Evolutionary conservation across 2,113 vertebrate genomes (phyloP).

Genomic region (Nipponia nippon): DNA sequence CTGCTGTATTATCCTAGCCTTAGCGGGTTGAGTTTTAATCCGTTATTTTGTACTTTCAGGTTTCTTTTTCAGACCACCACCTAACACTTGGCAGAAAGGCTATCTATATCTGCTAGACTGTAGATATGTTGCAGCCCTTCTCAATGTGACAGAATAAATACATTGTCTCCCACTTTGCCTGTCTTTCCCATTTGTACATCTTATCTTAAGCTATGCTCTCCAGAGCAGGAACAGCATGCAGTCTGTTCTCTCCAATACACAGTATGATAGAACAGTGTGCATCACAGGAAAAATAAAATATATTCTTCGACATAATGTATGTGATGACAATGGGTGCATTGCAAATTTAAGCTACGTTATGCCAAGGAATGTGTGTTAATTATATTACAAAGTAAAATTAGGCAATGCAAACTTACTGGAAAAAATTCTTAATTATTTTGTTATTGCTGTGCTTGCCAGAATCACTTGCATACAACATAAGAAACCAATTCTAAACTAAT

Average conservation of each 20-base stretch:
- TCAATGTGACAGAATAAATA: not conserved
- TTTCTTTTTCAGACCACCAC: not conserved
- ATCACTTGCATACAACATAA: conserved; percentile 41
- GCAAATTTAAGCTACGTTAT: not conserved
- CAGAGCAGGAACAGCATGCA: not conserved
- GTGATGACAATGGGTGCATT: not conserved
- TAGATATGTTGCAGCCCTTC: not conserved
- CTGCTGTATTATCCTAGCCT: not conserved
- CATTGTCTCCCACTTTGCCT: not conserved
- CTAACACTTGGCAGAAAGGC: not conserved
- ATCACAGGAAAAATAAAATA: not conserved
- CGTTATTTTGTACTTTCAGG: not conserved
- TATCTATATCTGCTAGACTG: not conserved
- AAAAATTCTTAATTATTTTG: conserved; percentile 27
- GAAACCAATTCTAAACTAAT: conserved; percentile 55
- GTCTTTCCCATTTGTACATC: not conserved
- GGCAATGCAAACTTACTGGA: conserved; percentile 18
- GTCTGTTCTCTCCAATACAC: not conserved
- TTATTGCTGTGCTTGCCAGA: conserved; percentile 50
- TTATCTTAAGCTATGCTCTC: not conserved
- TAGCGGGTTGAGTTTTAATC: not conserved
- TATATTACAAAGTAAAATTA: conserved; percentile 37
- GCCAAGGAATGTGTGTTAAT: conserved; percentile 18
- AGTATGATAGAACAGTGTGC: not conserved
- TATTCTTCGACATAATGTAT: too few species aligned